Base-by-base conservation (phyloP, 2,797 vertebrate species). In the Clarias fuscus region DNA sequence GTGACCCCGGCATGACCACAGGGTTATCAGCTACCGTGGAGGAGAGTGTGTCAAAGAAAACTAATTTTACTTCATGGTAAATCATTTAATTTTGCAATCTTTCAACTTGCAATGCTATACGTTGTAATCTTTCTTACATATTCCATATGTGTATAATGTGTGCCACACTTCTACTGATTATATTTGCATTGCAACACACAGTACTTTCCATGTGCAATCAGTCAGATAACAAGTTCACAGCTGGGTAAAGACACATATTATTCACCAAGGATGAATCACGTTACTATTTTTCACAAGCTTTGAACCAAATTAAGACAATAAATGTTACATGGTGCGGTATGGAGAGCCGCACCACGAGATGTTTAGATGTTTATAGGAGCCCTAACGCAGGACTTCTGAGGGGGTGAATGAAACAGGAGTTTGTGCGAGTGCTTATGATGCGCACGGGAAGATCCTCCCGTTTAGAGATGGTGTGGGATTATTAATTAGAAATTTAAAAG, bases 31-130 rank as follows among this genome's bases (percentile, higher is more conserved):
- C 73, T 61, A 70, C 72, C 68, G 83, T 58, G 58, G 65, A 72
- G 75, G 73, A 85, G 73, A 85, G 24, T 73, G 22, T 72, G 73
- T 80, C 67, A 73, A 53, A 15, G 81, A 89, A 82, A 87, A 84
- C 83, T 72, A 76, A 90, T 90, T 85, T 89, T 85, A 84, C 43
- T 72, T 61, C 73, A 0, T 33, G 14, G 48, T 76, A 62, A 20
- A 85, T 40, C 59, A 76, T 84, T 82, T 71, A 58, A 71, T 40
- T 17, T 67, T 48, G 56, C n/a, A 64, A 3, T 20, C 2, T 33
- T 33, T 33, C 33, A 33, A 33, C 27, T 67, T 48, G 56, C n/a
- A 72, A 1, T 20, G 18, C 40, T 62, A 48, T 43, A 37, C 33
- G 15, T 37, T 84, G 70, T 77, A 85, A 53, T 85, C 62, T 75